Base-by-base conservation (phyloP, 2,888 invertebrate species). In the Phymatocera aterrima region DNA sequence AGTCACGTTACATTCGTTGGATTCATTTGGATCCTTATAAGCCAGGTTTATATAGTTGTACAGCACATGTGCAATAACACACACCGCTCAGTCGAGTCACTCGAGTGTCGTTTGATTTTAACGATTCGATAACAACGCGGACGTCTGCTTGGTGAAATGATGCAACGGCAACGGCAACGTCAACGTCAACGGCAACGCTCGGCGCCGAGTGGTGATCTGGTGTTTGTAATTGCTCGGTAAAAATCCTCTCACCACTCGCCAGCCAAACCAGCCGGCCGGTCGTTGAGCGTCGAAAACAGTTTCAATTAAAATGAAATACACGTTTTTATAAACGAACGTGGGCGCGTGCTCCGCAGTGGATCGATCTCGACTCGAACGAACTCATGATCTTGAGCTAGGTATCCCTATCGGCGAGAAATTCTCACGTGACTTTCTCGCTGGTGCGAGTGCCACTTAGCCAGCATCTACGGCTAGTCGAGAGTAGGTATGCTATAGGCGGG, bases 181-280 rank as follows among this genome's bases (percentile, higher is more conserved):
- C n/a, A n/a, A n/a, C n/a, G n/a, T n/a, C n/a, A n/a, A n/a, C n/a
- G n/a, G n/a, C n/a, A n/a, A n/a, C n/a, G n/a, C 5, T 5, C 72
- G 54, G 51, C 72, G 72, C 54, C 54, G 54, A 72, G 72, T 72
- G 79, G 77, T 81, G 81, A 77, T 82, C 82, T 82, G 81, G 81
- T 80, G 81, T 83, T 81, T 79, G 79, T 80, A 81, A 83, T 82
- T 80, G 79, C 83, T 77, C 78, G 48, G 57, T 75, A 75, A 75
- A 75, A 75, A 75, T 75, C 60, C 43, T 75, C 75, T 60, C 60
- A 40, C 57, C 75, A 51, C 51, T 65, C 65, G 65, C 34, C 18
- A 64, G 64, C 64, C 18, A 40, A 24, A 60, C 10, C 24, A 12
- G 28, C 43, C 31, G 34, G 31, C 12, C 51, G 51, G 31, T 34